Percentiles rank a stretch among this genome's conserved stretches.
phyloP scores from a whole-genome alignment of 2,888 invertebrate genomes.

The Pseudanteris insignis region DNA sequence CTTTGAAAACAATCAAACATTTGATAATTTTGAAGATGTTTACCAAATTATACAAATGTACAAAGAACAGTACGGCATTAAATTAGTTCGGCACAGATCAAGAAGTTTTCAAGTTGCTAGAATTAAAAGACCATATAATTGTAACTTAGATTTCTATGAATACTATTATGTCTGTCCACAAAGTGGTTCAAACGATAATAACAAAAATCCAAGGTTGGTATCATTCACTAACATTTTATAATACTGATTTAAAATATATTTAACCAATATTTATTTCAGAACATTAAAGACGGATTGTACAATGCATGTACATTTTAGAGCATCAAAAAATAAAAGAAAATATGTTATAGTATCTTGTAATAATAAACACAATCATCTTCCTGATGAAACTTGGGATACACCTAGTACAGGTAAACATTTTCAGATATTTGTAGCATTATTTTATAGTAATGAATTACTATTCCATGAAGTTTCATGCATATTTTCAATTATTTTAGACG shows the following conservation, averaged over 20 bases:
- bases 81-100: no score
- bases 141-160: background rate
- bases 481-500: no score
- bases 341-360: background rate
- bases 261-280: background rate
- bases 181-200: background rate
- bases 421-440: no score
- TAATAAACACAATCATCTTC: background rate
- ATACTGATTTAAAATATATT: background rate
- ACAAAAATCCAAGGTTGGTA: background rate
- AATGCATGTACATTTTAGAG: constrained; percentile 1
- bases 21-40: no score
- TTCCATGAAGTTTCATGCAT: no score
- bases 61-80: no score
- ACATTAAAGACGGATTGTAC: background rate
- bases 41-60: no score
- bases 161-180: background rate
- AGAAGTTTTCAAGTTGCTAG: background rate
- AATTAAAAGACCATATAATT: background rate
- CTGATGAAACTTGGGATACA: background rate
- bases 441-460: no score
- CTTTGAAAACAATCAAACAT: no score
- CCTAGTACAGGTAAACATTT: no score
- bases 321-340: background rate
- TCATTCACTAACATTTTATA: no score